These are phyloP conservation scores for Urocyon cinereoargenteus DNA, from an alignment of 2,797 vertebrate genomes.

Conservation along the genomic window DNA sequence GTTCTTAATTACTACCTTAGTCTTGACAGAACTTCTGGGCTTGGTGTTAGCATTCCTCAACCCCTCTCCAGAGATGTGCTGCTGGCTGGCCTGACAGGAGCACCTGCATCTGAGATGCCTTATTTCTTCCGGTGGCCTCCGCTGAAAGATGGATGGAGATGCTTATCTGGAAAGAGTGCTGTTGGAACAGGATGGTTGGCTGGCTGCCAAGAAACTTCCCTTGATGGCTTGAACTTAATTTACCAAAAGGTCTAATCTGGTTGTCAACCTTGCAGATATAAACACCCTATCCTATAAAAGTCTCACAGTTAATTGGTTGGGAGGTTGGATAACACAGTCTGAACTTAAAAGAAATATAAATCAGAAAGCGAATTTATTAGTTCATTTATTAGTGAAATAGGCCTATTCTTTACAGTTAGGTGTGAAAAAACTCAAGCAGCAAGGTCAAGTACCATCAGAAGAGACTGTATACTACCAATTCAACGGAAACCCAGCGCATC, in stretches of 20 bases:
- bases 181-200: neutral
- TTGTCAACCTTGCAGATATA: neutral
- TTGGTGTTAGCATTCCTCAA: neutral
- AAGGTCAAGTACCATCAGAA: constrained; percentile 14
- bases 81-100: neutral
- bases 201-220: constrained; percentile 33
- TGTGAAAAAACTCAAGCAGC: neutral
- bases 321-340: neutral
- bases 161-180: neutral
- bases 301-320: constrained; percentile 6
- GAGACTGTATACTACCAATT: neutral
- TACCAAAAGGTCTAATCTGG: constrained; percentile 45
- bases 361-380: constrained; percentile 50
- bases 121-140: neutral
- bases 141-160: neutral
- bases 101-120: neutral
- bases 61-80: neutral
- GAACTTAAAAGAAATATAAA: constrained; percentile 11
- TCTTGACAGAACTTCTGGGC: neutral
- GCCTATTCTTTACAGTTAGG: constrained; percentile 25
- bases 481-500: neutral
- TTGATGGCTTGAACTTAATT: constrained; percentile 23
- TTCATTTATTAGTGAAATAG: constrained; percentile 36
- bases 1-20: neutral
- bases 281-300: constrained; percentile 36